Evolutionary conservation across 2,113 vertebrate species (phyloP), one percentile per base, ranked within the genome.

Genomic region (Phylloscopus trochilus): DNA sequence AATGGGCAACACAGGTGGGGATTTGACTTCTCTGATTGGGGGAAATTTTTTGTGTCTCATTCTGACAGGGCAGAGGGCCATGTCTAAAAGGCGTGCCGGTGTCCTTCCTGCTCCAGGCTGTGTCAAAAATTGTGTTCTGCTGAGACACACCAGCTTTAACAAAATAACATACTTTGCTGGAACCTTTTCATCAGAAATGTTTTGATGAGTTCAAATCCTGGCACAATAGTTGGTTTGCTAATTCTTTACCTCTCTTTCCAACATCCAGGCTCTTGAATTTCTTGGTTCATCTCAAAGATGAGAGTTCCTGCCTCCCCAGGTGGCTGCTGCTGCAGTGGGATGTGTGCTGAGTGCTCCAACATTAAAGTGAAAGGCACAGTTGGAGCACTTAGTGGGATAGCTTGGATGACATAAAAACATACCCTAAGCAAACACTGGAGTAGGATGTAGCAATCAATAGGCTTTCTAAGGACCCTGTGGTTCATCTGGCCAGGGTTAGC

Each of bases 71-170:
- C 47, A 75, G 15, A 52, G 37, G 44, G 44, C 30, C 22, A 31
- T 14, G 37, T 76, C 53, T 66, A 37, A 76, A 82, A 30, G 41
- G 10, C 6, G 1, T 28, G 3, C 2, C 1, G 15, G 10, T 49
- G 35, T 53, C 41, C 31, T 83, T 77, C 51, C 46, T 56, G 44
- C 44, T 82, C 46, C 47, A 49, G 63, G 13, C 56, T 60, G 37
- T 0, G 0, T 18, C 67, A 79, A 53, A 93, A 64, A 49, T 5
- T 27, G 8, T 0, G 0, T 69, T 75, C 68, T 5, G 1, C 35
- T 41, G 20, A 60, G 62, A 73, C 20, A 53, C 7, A 1, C 23
- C 13, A 52, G 13, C 39, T 94, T 82, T 52, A 79, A 63, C 27
- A 89, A 87, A 78, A 43, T 23, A 69, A 23, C 15, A 16, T 26